These are phyloP conservation scores for Latheticus oryzae DNA, from an alignment of 2,888 invertebrate genomes.

Conservation along the genomic window DNA sequence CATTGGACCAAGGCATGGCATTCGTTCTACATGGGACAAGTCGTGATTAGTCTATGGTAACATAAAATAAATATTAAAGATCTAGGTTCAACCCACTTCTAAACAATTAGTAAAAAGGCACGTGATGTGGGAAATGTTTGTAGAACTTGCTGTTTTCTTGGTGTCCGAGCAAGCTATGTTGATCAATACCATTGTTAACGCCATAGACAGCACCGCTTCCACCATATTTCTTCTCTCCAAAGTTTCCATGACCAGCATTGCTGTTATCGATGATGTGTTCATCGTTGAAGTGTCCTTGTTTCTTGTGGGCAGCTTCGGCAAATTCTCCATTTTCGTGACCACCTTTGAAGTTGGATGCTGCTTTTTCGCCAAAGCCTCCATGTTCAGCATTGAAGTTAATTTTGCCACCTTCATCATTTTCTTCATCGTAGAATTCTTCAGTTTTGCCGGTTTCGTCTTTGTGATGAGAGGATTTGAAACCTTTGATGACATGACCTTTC, in stretches of 20 bases:
- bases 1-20: slow-evolving; percentile 45
- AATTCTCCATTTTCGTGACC: slow-evolving; percentile 71
- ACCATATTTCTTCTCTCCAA: slow-evolving; percentile 71
- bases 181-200: slow-evolving; percentile 72
- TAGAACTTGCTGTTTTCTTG: slow-evolving; percentile 71
- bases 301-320: slow-evolving; percentile 70
- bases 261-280: slow-evolving; percentile 70
- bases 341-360: slow-evolving; percentile 71
- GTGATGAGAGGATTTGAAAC: slow-evolving; percentile 75
- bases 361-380: slow-evolving; percentile 71
- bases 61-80: slow-evolving; percentile 41
- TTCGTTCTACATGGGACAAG: slow-evolving; percentile 42
- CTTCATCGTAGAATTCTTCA: slow-evolving; percentile 75
- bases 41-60: slow-evolving; percentile 29
- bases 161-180: slow-evolving; percentile 72
- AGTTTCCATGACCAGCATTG: slow-evolving; percentile 73
- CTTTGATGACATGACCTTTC: slow-evolving; percentile 75
- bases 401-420: slow-evolving; percentile 73
- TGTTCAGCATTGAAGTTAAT: slow-evolving; percentile 70
- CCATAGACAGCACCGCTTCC: slow-evolving; percentile 71
- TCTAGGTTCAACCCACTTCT: slow-evolving; percentile 15
- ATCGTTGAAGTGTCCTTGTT: slow-evolving; percentile 71
- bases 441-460: slow-evolving; percentile 76
- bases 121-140: slow-evolving; percentile 69
- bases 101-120: slow-evolving; percentile 64